These are phyloP conservation scores for Stegodyphus dumicola DNA, from an alignment of 1,140 invertebrate species.

Conservation along the genomic window DNA sequence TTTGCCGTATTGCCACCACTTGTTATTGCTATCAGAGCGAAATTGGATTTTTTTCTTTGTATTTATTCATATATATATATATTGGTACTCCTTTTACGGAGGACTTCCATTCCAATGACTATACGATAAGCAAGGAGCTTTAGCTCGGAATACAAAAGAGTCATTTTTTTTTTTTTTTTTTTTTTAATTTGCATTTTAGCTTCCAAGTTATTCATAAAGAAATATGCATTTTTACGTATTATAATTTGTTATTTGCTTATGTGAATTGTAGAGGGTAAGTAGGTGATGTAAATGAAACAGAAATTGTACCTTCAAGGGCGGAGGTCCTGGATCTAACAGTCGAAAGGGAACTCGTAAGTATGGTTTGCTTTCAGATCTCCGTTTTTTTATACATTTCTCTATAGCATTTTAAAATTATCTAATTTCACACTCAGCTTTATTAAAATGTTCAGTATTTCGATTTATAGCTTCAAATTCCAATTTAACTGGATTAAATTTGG, in stretches of 20 bases:
- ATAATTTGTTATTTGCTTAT: neutral
- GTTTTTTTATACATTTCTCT: neutral
- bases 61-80: no score
- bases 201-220: no score
- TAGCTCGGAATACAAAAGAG: no score
- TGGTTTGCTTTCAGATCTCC: neutral
- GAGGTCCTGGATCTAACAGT: neutral
- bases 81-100: no score
- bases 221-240: neutral
- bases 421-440: neutral
- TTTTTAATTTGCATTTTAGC: no score
- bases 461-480: neutral
- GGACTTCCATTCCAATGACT: no score
- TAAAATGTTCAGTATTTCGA: neutral
- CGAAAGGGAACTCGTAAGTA: neutral
- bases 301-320: neutral
- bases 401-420: neutral
- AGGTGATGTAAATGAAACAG: neutral
- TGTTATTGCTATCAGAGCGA: no score
- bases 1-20: no score
- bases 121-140: no score
- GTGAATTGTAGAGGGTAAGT: neutral
- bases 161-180: no score
- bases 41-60: no score
- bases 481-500: neutral